Base-by-base conservation (phyloP, 2,113 vertebrate genomes). In the Delphinus delphis region DNA sequence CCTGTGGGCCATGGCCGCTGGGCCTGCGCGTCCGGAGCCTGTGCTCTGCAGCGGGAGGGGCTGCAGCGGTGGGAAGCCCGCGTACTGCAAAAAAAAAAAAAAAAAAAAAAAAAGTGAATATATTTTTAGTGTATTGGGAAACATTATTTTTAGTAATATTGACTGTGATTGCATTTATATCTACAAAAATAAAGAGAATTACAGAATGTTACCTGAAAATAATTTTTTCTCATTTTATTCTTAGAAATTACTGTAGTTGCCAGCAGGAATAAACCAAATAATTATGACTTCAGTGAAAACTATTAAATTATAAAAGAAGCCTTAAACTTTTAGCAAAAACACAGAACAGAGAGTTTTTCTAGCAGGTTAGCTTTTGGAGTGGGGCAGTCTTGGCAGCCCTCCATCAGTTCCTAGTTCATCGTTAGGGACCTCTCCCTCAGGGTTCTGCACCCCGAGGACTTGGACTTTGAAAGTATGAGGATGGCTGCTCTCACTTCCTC, bases 211-310 rank as follows among this genome's bases (percentile, higher is more conserved):
- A 81, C 55, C 68, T 71, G 62, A 41, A 79, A 71, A 74, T 31
- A 58, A 31, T 82, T 91, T 47, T 81, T 93, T 85, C 44, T 62
- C 38, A 47, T 67, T 93, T 94, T 95, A 79, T 20, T 95, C 62
- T 88, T 67, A 80, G 77, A 88, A 86, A 92, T 92, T 47, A 50
- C 83, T 68, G 44, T 95, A 47, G 70, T 76, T 95, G 85, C n/a
- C 60, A 70, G 83, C n/a, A 90, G 81, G 71, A 88, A 68, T 38
- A 71, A 92, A 81, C 38, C 76, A 81, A 77, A 67, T 76, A 73
- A 89, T 67, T 68, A 44, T 38, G 77, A 94, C 47, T 79, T 84
- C 13, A 47, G 6, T 50, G 14, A 80, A 83, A 82, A 85, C 60
- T 58, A 79, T 6, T 93, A 53, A 73, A 47, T 41, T 23, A 7